Conservation (phyloP, 2,113 vertebrate species). For the Pampusana beccarii region DNA sequence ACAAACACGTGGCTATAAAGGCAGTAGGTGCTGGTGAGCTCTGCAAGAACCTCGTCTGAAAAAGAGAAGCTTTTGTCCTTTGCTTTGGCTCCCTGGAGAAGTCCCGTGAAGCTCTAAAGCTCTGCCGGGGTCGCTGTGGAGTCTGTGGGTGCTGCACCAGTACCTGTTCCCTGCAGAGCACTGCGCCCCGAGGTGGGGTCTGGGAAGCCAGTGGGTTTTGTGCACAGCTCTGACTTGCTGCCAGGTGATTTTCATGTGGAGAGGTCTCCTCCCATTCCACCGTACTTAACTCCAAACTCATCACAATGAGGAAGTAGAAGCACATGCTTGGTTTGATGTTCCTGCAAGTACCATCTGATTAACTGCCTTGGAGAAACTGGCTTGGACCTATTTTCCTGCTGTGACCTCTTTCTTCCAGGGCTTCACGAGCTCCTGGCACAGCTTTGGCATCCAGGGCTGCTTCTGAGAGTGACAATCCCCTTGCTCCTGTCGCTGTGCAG, state of each 20-base stretch:
- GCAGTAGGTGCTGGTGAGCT: background rate
- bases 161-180: background rate
- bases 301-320: conserved; percentile 12
- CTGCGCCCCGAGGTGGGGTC: background rate
- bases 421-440: background rate
- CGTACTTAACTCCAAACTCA: background rate
- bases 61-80: background rate
- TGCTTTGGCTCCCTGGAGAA: background rate
- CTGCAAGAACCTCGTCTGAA: background rate
- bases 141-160: background rate
- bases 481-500: background rate
- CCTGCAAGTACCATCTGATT: background rate
- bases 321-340: conserved; percentile 1
- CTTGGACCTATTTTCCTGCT: background rate
- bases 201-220: background rate
- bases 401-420: background rate
- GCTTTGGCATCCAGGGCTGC: background rate
- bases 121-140: background rate
- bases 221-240: background rate
- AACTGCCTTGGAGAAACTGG: background rate
- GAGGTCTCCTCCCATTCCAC: background rate
- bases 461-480: background rate
- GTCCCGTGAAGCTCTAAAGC: background rate
- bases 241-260: conserved; percentile 30
- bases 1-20: background rate